Conservation (phyloP, 2,888 invertebrate species). For the Pseudanteris insignis region DNA sequence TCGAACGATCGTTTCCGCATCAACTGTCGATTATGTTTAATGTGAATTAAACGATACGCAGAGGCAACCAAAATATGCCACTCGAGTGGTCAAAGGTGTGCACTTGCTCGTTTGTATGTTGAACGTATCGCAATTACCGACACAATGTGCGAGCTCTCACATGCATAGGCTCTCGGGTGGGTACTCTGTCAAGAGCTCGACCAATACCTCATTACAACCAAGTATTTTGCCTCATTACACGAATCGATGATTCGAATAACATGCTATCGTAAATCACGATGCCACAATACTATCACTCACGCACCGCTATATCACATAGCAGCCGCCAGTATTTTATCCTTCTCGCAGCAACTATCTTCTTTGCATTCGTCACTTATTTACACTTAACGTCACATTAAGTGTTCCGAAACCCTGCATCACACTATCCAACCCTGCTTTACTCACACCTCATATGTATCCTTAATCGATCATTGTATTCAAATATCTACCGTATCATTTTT, state of each 20-base stretch:
- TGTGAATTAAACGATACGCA: slow-evolving; percentile 37
- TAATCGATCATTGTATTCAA: no score
- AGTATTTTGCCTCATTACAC: slow-evolving; percentile 52
- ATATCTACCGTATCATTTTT: no score
- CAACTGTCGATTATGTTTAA: slow-evolving; percentile 34
- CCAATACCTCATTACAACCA: slow-evolving; percentile 46
- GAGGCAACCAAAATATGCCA: slow-evolving; percentile 43
- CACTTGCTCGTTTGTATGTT: slow-evolving; percentile 42
- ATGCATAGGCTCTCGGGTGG: slow-evolving; percentile 37
- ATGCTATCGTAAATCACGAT: slow-evolving; percentile 49
- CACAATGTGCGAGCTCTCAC: slow-evolving; percentile 30
- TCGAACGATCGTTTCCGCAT: slow-evolving; percentile 33
- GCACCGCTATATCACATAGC: no score
- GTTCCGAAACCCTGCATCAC: no score
- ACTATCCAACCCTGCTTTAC: no score
- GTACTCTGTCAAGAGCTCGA: slow-evolving; percentile 32
- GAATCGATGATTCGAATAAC: slow-evolving; percentile 54
- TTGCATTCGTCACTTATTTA: slow-evolving; percentile 25
- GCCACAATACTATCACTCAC: slow-evolving; percentile 41
- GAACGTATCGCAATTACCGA: slow-evolving; percentile 32
- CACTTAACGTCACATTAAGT: slow-evolving; percentile 13
- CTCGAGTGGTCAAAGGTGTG: slow-evolving; percentile 43
- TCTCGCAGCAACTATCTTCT: no score
- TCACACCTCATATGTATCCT: no score
- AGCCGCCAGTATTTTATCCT: no score